A percentile compares a stretch with the other conserved stretches of the same genome.
Evolutionary conservation across 2,888 invertebrate genomes (phyloP).

Genomic region (Megastigmus dorsalis): DNA sequence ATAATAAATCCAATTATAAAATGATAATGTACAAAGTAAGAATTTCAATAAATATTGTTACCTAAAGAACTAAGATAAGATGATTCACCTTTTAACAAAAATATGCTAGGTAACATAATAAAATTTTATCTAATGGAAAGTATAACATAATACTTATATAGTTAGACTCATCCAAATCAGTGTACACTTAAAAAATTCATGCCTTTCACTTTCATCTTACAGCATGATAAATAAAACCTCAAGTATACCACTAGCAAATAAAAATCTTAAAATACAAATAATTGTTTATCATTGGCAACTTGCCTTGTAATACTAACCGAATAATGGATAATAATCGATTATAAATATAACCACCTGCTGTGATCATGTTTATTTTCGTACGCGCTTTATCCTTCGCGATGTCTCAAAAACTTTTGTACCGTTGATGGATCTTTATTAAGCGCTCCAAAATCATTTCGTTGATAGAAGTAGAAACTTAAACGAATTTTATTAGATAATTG

Average conservation of each 20-base stretch:
- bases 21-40: too few species aligned
- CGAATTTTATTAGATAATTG: conserved; percentile 18
- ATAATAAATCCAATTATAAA: not conserved
- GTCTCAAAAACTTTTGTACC: not conserved
- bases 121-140: too few species aligned
- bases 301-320: not conserved
- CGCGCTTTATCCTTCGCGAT: not conserved
- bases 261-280: too few species aligned
- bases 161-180: too few species aligned
- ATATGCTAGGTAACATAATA: too few species aligned
- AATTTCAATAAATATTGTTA: too few species aligned
- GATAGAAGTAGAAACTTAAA: not conserved
- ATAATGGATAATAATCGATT: not conserved
- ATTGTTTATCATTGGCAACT: too few species aligned
- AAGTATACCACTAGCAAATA: too few species aligned
- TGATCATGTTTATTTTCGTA: conserved; percentile 19
- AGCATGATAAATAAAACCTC: too few species aligned
- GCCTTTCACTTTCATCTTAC: not conserved
- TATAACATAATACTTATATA: too few species aligned
- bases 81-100: too few species aligned
- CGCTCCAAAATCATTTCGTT: not conserved
- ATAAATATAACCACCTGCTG: conserved; percentile 43
- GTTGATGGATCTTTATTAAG: not conserved
- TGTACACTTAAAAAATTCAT: not conserved
- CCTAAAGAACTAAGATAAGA: too few species aligned